A percentile compares a stretch with the other conserved stretches of the same genome.
phyloP scores from a whole-genome alignment of 2,797 vertebrate species.

The Hydrocynus forskahlii region DNA sequence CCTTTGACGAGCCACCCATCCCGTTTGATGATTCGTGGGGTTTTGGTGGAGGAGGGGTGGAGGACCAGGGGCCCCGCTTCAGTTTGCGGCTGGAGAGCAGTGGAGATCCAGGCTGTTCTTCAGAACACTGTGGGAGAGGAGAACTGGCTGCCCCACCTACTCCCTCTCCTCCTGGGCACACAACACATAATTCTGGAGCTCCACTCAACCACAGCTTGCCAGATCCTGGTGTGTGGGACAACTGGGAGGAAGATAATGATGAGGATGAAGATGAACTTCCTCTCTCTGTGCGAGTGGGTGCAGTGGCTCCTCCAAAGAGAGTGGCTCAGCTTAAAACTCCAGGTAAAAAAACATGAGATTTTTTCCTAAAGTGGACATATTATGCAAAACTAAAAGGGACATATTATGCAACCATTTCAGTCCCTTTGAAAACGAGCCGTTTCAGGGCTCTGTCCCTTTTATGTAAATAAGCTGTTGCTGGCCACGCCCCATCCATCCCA shows the following conservation, averaged over 20 bases:
- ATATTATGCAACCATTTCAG: no score
- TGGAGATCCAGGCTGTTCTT: conserved; percentile 38
- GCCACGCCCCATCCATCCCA: no score
- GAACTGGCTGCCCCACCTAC: background rate
- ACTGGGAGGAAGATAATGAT: conserved; percentile 76
- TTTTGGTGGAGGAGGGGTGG: conserved; percentile 56
- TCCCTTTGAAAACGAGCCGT: no score
- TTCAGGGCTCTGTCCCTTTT: no score
- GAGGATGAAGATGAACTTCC: conserved; percentile 66
- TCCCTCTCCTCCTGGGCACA: background rate
- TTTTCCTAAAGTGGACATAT: background rate
- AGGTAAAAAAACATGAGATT: conserved; percentile 69
- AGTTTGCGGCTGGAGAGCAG: conserved; percentile 76
- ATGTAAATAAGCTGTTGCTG: no score
- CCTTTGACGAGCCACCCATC: conserved; percentile 78
- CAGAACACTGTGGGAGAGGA: conserved; percentile 11
- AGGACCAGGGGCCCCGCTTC: conserved; percentile 59
- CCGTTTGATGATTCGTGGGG: conserved; percentile 79
- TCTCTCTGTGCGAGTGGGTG: conserved; percentile 71
- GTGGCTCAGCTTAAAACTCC: conserved; percentile 75
- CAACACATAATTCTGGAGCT: background rate
- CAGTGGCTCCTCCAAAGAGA: conserved; percentile 24
- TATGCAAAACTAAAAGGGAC: no score
- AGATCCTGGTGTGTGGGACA: conserved; percentile 82
- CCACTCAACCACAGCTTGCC: conserved; percentile 70